Base-by-base conservation (phyloP, 2,888 invertebrate genomes). In the Timema podura region DNA sequence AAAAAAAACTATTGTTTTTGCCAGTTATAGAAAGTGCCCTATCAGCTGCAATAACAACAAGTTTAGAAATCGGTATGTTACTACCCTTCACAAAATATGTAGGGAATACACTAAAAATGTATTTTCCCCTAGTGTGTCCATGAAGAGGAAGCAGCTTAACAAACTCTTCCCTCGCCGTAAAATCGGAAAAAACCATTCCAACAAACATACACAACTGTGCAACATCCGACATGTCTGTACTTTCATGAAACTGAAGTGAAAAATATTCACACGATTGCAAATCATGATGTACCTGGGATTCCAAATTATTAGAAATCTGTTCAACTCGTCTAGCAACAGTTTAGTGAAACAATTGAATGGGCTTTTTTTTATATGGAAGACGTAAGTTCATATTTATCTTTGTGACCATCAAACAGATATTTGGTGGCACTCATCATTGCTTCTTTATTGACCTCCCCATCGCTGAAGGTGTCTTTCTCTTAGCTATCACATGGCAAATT, bases 171-270 rank as follows among this genome's bases (percentile, higher is more conserved):
- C 46, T 65, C 11, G 6, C 65, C 47, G 46, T 65, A 65, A 65
- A 65, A 65, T 48, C 47, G 47, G 5, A 1, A 65, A 46, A 65
- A 47, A 65, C 30, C 64, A 64, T 46, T 65, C 46, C 46, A 46
- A 65, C 9, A 65, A 65, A 65, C 48, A 65, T 11, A 65, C 65
- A 65, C 65, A 65, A 65, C 47, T 65, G 13, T 11, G 13, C 47
- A 65, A 46, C 16, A 13, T 47, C 65, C 15, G 13, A 65, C 8
- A 65, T 10, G 48, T 65, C 2, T 15, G 46, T 10, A 13, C 15
- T 65, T 65, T 65, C 48, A 65, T 65, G 47, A 65, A 48, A 65
- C 15, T 65, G 47, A 16, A 46, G 65, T 46, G 46, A 9, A 65
- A 65, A 65, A 15, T 30, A 65, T 11, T 59, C 30, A n/a, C 30